These are phyloP conservation scores for Euspilapteryx auroguttella DNA, from an alignment of 2,888 invertebrate species.

Conservation along the genomic window DNA sequence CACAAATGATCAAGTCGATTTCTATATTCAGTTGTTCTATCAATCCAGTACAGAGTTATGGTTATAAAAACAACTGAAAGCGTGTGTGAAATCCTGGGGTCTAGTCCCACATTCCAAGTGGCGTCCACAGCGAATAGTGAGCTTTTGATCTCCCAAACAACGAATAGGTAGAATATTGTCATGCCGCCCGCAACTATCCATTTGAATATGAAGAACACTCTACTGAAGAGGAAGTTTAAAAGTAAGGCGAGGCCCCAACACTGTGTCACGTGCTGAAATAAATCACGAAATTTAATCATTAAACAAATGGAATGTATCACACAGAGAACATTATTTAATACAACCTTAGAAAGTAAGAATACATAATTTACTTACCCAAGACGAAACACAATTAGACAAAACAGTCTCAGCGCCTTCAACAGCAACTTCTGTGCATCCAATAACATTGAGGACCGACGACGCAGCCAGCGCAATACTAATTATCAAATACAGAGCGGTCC, in stretches of 20 bases:
- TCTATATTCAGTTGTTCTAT: slow-evolving; percentile 88
- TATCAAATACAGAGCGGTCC: slow-evolving; percentile 68
- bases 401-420: slow-evolving; percentile 20
- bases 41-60: slow-evolving; percentile 79
- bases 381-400: slow-evolving; percentile 45
- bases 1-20: slow-evolving; percentile 82
- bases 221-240: slow-evolving; percentile 80
- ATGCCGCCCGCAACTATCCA: slow-evolving; percentile 68
- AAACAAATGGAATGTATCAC: too few species aligned
- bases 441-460: slow-evolving; percentile 68
- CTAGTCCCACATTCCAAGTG: slow-evolving; percentile 70
- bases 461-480: slow-evolving; percentile 66
- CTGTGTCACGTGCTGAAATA: slow-evolving; percentile 76
- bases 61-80: slow-evolving; percentile 74
- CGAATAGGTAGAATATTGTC: slow-evolving; percentile 66
- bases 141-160: slow-evolving; percentile 67
- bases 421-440: slow-evolving; percentile 29
- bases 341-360: background rate
- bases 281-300: slow-evolving; percentile 5
- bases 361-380: slow-evolving; percentile 39
- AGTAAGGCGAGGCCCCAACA: slow-evolving; percentile 66
- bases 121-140: slow-evolving; percentile 61
- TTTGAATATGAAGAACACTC: slow-evolving; percentile 83
- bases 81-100: slow-evolving; percentile 71
- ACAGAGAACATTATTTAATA: too few species aligned